Evolutionary conservation across 1,140 invertebrate species (phyloP), one percentile per base, ranked within the genome.

Genomic region (Latrodectus geometricus): DNA sequence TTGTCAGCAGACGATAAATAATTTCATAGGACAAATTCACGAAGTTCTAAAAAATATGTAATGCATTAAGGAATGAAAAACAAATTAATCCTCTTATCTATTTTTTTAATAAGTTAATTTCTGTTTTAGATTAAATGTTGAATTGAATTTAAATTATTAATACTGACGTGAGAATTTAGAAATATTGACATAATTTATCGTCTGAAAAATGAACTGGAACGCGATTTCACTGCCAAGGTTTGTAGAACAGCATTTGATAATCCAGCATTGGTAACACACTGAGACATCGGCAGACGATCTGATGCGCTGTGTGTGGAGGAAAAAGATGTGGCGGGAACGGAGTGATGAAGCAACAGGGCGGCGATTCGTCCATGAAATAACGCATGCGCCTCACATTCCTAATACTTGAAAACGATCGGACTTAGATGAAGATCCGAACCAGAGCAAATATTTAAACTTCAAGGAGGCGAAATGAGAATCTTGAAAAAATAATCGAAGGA

Each of bases 311-410:
- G 17, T 66, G 76, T 49, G 61, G 54, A 23, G 35, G 61, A 61
- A 61, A 14, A 78, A 68, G 50, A 61, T 50, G 76, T 78, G 76
- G 76, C n/a, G 76, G 61, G 61, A 23, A 20, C 14, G 66, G 69
- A 69, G 78, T 66, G 69, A 20, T 21, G 66, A 80, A 69, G 78
- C 78, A 80, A 80, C 78, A 80, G 78, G 61, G 23, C 76, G 78
- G 15, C 76, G 76, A 78, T 78, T 78, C 66, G 65, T 80, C 78
- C 65, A 66, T 15, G 20, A 61, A 23, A 17, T 11, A 4, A 48
- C 66, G 66, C 66, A 70, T 69, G 66, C 66, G 66, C 20, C n/a
- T 23, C 21, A 20, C 23, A 56, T 23, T 49, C 76, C 50, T 61
- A 48, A 35, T 17, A 48, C 20, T 48, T 21, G 50, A 20, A 49